These are phyloP conservation scores for Poecilobothrus nobilitatus DNA, from an alignment of 2,888 invertebrate genomes.

Conservation along the genomic window DNA sequence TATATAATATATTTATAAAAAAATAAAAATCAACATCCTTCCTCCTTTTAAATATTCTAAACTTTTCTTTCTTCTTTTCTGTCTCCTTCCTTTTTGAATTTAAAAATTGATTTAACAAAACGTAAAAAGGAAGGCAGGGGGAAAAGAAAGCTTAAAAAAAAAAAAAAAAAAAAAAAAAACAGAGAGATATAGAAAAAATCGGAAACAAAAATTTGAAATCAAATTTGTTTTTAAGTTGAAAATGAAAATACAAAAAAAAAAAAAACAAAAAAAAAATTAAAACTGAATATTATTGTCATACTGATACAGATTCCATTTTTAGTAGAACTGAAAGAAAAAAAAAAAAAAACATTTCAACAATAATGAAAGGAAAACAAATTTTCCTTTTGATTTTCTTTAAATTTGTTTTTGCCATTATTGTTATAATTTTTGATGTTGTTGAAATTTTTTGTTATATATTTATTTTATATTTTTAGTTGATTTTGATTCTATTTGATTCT, in stretches of 20 bases:
- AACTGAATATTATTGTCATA: slow-evolving; percentile 2
- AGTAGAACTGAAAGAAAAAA: background rate
- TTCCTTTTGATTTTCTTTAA: background rate
- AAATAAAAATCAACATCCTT: background rate
- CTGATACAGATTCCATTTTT: background rate
- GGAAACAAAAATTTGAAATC: background rate
- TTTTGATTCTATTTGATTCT: background rate
- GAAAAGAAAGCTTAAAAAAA: no score
- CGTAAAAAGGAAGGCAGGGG: no score
- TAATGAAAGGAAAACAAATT: no score
- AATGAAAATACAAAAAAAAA: background rate
- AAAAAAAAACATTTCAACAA: no score
- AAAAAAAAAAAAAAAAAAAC: no score
- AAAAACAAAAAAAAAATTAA: background rate
- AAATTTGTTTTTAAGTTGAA: slow-evolving; percentile 3
- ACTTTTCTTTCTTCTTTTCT: no score
- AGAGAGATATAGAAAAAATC: no score
- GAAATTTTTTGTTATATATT: background rate
- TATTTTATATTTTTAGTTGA: background rate
- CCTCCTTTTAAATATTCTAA: background rate
- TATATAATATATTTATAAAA: no score
- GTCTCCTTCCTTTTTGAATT: no score
- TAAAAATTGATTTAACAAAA: no score
- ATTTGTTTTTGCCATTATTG: background rate
- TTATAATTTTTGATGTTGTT: background rate